These are phyloP conservation scores for Salvator merianae DNA, from an alignment of 2,113 vertebrate species.

Conservation along the genomic window DNA sequence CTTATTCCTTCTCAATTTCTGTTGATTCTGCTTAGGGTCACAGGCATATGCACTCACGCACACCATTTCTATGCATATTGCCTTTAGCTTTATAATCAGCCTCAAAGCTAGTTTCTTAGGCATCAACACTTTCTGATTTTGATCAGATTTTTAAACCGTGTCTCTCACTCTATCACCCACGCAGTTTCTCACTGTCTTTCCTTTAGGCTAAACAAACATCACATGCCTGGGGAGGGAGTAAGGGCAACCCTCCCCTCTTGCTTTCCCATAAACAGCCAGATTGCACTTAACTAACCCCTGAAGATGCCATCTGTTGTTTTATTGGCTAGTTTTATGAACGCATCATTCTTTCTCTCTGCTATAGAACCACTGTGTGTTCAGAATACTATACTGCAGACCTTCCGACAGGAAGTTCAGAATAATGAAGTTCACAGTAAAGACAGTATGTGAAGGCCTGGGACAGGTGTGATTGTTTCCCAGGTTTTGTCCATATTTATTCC, in stretches of 20 bases:
- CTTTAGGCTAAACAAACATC: too few relatives aligned
- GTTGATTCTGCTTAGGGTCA: not conserved
- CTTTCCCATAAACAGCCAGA: not conserved
- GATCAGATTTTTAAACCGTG: too few relatives aligned
- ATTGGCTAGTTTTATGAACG: not conserved
- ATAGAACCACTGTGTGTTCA: not conserved
- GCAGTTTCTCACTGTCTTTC: not conserved
- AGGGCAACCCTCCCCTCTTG: not conserved
- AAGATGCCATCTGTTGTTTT: not conserved
- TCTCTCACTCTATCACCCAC: not conserved
- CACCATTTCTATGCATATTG: not conserved
- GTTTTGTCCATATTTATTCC: not conserved
- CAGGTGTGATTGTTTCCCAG: not conserved
- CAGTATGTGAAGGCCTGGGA: not conserved
- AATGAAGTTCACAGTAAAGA: not conserved
- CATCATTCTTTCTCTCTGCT: not conserved
- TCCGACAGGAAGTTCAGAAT: not conserved
- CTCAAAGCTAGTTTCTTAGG: too few relatives aligned
- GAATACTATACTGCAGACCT: not conserved
- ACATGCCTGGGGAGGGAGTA: not conserved
- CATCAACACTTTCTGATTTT: too few relatives aligned
- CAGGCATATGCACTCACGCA: not conserved
- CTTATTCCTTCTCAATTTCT: not conserved
- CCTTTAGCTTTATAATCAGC: not conserved
- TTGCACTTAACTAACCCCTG: not conserved